Percentiles rank a stretch among this genome's conserved stretches.
These are phyloP conservation scores for Orientallactaga bullata DNA, from an alignment of 2,113 vertebrate species.

Conservation along the genomic window DNA sequence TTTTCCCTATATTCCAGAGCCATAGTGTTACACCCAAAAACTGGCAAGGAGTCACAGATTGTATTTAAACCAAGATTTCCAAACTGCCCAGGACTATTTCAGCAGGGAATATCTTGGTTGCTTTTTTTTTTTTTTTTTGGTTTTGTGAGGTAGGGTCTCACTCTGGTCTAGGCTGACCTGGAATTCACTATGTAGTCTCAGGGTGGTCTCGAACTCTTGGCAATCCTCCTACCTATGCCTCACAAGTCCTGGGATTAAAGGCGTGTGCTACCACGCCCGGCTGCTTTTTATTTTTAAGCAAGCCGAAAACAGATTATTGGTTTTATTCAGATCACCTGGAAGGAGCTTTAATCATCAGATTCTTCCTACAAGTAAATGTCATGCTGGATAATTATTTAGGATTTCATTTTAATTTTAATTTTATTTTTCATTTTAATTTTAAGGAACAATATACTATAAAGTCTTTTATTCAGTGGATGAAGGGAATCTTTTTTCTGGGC, in stretches of 20 bases:
- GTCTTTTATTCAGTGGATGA: slow-evolving; percentile 25
- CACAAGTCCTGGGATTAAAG: too few species aligned
- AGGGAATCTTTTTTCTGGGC: slow-evolving; percentile 32
- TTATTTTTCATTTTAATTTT: slow-evolving; percentile 54
- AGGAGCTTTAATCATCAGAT: slow-evolving; percentile 1
- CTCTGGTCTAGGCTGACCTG: too few species aligned
- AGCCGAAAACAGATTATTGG: not conserved
- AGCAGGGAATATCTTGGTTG: not conserved
- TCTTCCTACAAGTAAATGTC: not conserved
- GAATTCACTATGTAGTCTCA: too few species aligned
- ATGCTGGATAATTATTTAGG: not conserved
- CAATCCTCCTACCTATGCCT: too few species aligned
- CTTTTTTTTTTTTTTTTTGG: not conserved
- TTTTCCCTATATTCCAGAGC: not conserved
- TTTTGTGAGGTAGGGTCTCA: too few species aligned
- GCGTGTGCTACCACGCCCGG: too few species aligned
- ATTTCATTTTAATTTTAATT: slow-evolving; percentile 55
- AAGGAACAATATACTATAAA: slow-evolving; percentile 1
- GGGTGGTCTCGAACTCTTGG: too few species aligned
- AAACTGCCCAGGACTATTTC: slow-evolving; percentile 4
- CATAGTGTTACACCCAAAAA: not conserved
- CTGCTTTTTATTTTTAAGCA: not conserved
- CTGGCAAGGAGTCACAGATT: slow-evolving; percentile 15
- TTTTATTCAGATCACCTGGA: slow-evolving; percentile 3
- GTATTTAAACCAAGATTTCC: slow-evolving; percentile 56